These are phyloP conservation scores for Austrofundulus limnaeus DNA, from an alignment of 2,113 vertebrate genomes.

Conservation along the genomic window DNA sequence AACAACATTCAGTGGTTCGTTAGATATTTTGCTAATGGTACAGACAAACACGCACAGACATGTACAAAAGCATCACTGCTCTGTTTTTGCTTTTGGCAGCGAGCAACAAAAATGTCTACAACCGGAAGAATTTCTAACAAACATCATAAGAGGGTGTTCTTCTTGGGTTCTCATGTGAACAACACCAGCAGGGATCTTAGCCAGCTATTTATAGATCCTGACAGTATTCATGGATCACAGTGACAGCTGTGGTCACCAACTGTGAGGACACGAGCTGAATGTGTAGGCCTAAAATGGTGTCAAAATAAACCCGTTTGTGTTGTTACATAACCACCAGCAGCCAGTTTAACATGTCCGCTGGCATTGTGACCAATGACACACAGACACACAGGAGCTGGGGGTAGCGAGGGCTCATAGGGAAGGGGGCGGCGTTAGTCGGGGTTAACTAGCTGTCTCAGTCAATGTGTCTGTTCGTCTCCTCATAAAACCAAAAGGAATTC, in stretches of 20 bases:
- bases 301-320: constrained; percentile 26
- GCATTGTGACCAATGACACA: constrained; percentile 44
- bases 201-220: constrained; percentile 30
- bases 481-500: constrained; percentile 27
- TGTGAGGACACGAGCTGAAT: constrained; percentile 25
- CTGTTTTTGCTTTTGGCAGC: no score
- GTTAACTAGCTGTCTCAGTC: constrained; percentile 30
- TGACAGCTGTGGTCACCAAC: constrained; percentile 47
- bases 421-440: neutral
- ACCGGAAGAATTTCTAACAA: constrained; percentile 9
- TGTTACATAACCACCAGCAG: constrained; percentile 43
- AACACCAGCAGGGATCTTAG: constrained; percentile 30
- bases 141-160: constrained; percentile 1
- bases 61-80: no score
- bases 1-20: no score
- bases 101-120: neutral
- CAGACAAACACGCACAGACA: no score
- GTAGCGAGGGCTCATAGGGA: constrained; percentile 29
- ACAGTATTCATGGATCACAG: constrained; percentile 11
- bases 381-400: neutral
- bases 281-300: constrained; percentile 29
- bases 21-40: no score
- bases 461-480: constrained; percentile 33
- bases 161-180: neutral
- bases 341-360: constrained; percentile 8